A percentile compares a stretch with the other conserved stretches of the same genome.
These are phyloP conservation scores for Caerostris darwini DNA, from an alignment of 1,140 invertebrate genomes.

Conservation along the genomic window DNA sequence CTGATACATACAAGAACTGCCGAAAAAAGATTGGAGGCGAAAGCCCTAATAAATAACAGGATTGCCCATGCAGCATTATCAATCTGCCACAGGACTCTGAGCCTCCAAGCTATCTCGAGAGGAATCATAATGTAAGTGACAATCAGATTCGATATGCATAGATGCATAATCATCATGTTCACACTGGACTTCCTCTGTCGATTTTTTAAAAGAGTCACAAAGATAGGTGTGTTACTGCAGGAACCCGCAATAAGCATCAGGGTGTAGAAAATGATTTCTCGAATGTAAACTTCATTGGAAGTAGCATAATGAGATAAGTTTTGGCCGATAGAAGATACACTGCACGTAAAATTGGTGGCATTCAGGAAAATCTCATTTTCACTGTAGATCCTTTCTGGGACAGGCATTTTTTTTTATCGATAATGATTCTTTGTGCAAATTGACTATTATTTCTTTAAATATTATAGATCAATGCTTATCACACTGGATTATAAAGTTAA, in stretches of 20 bases:
- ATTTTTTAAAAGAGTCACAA: conserved; percentile 87
- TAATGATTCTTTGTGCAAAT: background rate
- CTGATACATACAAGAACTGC: conserved; percentile 91
- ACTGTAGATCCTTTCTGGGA: background rate
- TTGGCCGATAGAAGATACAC: background rate
- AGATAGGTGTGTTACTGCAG: conserved; percentile 88
- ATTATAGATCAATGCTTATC: no score
- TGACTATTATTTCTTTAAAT: background rate
- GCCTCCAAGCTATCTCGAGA: conserved; percentile 89
- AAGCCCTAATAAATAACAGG: conserved; percentile 88
- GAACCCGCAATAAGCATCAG: conserved; percentile 87
- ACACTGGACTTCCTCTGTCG: conserved; percentile 88
- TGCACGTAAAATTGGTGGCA: background rate
- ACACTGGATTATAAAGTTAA: no score
- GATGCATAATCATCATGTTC: conserved; percentile 89
- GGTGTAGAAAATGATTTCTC: conserved; percentile 85
- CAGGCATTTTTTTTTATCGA: background rate
- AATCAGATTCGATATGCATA: conserved; percentile 89
- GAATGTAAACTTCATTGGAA: conserved; percentile 81
- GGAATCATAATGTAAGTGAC: conserved; percentile 91
- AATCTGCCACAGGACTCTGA: conserved; percentile 90
- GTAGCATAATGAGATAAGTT: conserved; percentile 78
- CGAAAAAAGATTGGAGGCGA: conserved; percentile 90
- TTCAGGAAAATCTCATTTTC: background rate
- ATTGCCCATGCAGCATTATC: conserved; percentile 89